Conservation (phyloP, 2,113 vertebrate genomes). For the Protobothrops flavoviridis region DNA sequence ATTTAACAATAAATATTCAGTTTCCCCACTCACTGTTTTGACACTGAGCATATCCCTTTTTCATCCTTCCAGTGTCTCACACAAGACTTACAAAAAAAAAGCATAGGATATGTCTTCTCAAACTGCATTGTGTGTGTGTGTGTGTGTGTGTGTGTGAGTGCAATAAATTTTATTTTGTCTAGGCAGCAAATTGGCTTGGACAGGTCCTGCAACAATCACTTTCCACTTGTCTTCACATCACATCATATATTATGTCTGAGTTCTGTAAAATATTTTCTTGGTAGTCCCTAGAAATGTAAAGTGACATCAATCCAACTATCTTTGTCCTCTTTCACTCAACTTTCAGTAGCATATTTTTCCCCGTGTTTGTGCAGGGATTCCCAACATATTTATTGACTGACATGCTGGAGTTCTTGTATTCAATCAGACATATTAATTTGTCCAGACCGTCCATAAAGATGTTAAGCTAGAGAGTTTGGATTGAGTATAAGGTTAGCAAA, state of each 20-base stretch:
- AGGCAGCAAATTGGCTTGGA: slow-evolving; percentile 15
- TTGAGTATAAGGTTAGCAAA: neutral
- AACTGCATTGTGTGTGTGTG: neutral
- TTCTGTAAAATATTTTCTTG: neutral
- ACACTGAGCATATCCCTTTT: neutral
- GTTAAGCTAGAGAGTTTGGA: neutral
- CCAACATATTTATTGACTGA: slow-evolving; percentile 13
- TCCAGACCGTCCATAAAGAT: neutral
- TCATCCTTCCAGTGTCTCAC: neutral
- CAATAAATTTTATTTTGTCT: slow-evolving; percentile 9
- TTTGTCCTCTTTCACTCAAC: neutral
- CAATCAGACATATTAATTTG: neutral
- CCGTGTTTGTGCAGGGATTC: neutral
- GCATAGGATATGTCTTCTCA: neutral
- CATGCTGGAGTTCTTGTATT: neutral
- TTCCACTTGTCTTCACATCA: neutral
- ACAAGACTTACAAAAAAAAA: neutral
- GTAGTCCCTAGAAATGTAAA: slow-evolving; percentile 16
- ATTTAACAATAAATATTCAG: neutral
- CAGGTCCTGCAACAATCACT: neutral
- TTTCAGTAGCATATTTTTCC: slow-evolving; percentile 25
- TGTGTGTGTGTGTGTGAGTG: neutral
- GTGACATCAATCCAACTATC: neutral
- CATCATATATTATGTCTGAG: neutral
- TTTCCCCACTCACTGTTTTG: neutral